Conservation (phyloP, 2,113 vertebrate species). For the Grammomys dolichurus region DNA sequence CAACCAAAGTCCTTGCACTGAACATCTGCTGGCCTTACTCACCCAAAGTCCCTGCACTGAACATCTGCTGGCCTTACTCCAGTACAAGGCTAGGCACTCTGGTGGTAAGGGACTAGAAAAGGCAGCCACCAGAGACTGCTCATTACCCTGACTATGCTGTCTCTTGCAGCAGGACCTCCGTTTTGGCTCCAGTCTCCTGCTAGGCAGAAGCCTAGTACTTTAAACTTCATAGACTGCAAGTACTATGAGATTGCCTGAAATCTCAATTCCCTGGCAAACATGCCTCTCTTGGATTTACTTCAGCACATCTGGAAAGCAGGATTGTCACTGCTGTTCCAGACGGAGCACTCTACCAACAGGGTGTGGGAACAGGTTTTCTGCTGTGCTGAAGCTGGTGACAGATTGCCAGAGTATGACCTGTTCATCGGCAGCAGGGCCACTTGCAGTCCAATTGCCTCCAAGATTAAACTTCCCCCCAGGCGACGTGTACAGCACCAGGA, state of each 20-base stretch:
- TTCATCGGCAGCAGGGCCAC: slow-evolving; percentile 65
- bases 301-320: slow-evolving; percentile 72
- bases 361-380: slow-evolving; percentile 38
- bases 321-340: slow-evolving; percentile 43
- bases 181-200: background rate
- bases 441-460: slow-evolving; percentile 1
- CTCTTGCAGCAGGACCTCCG: background rate
- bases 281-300: slow-evolving; percentile 82
- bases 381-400: slow-evolving; percentile 75
- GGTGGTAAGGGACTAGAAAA: background rate
- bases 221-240: slow-evolving; percentile 78
- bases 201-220: slow-evolving; percentile 44
- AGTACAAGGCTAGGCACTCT: background rate
- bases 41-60: background rate
- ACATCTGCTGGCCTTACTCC: slow-evolving; percentile 29
- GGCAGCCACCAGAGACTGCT: background rate
- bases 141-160: background rate
- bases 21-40: slow-evolving; percentile 29
- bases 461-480: slow-evolving; percentile 67
- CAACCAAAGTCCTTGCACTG: background rate
- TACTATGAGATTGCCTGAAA: slow-evolving; percentile 76
- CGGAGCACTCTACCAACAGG: slow-evolving; percentile 48
- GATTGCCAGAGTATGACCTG: slow-evolving; percentile 76
- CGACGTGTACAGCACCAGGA: fast-evolving
- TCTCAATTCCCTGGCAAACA: slow-evolving; percentile 75